Evolutionary conservation across 2,888 invertebrate genomes (phyloP).

Genomic region (Aspidiotus destructor): DNA sequence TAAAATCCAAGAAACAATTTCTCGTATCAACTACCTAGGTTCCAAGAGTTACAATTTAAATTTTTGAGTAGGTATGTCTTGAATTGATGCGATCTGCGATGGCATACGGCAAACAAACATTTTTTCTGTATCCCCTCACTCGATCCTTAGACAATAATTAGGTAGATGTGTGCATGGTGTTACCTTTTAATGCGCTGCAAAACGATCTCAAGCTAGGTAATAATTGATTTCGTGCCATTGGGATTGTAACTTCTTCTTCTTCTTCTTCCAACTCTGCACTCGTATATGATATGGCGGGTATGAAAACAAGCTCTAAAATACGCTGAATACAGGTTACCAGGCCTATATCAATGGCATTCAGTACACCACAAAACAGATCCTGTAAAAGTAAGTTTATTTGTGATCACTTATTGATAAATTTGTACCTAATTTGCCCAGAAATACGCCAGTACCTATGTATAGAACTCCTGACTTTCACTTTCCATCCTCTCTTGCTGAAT

Average conservation of each 20-base stretch:
- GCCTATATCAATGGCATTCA: constrained; percentile 67
- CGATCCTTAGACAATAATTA: too few species aligned
- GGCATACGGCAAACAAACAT: too few species aligned
- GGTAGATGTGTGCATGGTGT: too few species aligned
- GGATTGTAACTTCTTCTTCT: constrained; percentile 66
- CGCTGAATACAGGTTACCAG: constrained; percentile 79
- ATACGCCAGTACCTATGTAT: not conserved
- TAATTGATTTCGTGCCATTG: constrained; percentile 72
- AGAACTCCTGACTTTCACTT: too few species aligned
- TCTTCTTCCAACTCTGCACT: constrained; percentile 54
- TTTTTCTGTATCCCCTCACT: too few species aligned
- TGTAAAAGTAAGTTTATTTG: not conserved
- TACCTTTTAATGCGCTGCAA: constrained; percentile 72
- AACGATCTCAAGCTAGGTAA: constrained; percentile 74
- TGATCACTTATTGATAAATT: too few species aligned
- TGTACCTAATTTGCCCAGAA: not conserved
- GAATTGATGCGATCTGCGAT: too few species aligned
- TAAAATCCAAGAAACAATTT: too few species aligned
- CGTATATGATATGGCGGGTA: constrained; percentile 76
- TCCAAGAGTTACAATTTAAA: too few species aligned
- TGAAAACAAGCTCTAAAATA: constrained; percentile 77
- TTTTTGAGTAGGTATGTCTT: too few species aligned
- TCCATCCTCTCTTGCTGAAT: too few species aligned
- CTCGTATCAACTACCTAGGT: too few species aligned
- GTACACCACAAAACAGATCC: constrained; percentile 57